A percentile compares a stretch with the other conserved stretches of the same genome.
phyloP scores from a whole-genome alignment of 2,797 vertebrate genomes.

The Sandelia bainsii region DNA sequence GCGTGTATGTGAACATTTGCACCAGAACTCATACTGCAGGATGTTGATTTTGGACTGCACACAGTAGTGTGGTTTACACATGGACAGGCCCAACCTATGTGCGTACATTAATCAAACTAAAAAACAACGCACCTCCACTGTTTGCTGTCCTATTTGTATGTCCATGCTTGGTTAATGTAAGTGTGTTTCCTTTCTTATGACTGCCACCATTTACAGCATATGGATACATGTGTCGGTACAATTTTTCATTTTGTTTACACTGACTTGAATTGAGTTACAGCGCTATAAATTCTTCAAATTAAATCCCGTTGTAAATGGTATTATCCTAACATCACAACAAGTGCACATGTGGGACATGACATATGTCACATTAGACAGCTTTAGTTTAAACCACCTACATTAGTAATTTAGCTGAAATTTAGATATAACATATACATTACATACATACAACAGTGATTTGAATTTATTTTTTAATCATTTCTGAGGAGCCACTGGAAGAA shows the following conservation, averaged over 20 bases:
- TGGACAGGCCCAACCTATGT: constrained; percentile 47
- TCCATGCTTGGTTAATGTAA: constrained; percentile 6
- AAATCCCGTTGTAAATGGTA: neutral
- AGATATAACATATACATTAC: neutral
- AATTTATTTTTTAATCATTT: no score
- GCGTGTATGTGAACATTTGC: neutral
- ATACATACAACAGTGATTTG: no score
- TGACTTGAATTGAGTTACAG: neutral
- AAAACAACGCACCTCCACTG: constrained; percentile 16
- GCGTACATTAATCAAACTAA: constrained; percentile 43
- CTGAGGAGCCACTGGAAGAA: no score
- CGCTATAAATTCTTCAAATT: neutral
- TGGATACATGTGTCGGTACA: neutral
- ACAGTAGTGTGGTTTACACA: constrained; percentile 48
- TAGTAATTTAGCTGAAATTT: neutral
- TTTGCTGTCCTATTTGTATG: constrained; percentile 21
- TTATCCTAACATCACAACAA: neutral
- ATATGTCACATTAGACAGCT: neutral
- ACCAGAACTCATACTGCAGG: constrained; percentile 40
- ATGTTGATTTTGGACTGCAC: constrained; percentile 68
- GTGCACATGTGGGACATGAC: neutral
- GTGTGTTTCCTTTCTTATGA: constrained; percentile 29
- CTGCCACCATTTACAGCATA: neutral
- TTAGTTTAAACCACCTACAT: neutral
- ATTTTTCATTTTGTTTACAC: neutral